Conservation (phyloP, 1,140 invertebrate species). For the Ips typographus region DNA sequence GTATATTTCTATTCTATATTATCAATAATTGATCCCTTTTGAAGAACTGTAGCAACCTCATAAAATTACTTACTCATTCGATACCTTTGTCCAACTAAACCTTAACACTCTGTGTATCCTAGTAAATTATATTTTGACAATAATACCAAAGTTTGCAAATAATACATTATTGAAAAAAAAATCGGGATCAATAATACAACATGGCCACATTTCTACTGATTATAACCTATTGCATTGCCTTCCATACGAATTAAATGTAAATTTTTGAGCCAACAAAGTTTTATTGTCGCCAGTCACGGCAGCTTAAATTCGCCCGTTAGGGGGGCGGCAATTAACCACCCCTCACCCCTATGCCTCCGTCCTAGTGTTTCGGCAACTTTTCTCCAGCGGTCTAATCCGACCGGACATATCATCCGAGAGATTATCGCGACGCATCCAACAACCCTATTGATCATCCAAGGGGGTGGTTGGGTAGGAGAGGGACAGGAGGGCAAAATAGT, state of each 20-base stretch:
- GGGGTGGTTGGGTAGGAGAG: background rate
- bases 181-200: too few relatives aligned
- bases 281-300: constrained; percentile 25
- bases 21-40: too few relatives aligned
- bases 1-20: too few relatives aligned
- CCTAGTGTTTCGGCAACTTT: background rate
- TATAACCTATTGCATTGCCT: background rate
- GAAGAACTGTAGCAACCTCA: too few relatives aligned
- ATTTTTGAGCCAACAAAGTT: background rate
- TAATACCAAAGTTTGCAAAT: too few relatives aligned
- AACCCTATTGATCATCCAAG: constrained; percentile 20
- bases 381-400: background rate
- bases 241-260: background rate
- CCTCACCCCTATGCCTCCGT: background rate
- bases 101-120: too few relatives aligned
- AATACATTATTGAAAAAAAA: too few relatives aligned
- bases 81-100: too few relatives aligned
- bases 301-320: constrained; percentile 4
- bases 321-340: constrained; percentile 12
- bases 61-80: too few relatives aligned
- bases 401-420: constrained; percentile 1
- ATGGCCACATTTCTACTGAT: too few relatives aligned
- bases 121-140: too few relatives aligned
- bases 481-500: constrained; percentile 14
- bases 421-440: constrained; percentile 6